A percentile compares a stretch with the other conserved stretches of the same genome.
Evolutionary conservation across 2,888 invertebrate species (phyloP).

Genomic region (Tetragonula carbonaria): DNA sequence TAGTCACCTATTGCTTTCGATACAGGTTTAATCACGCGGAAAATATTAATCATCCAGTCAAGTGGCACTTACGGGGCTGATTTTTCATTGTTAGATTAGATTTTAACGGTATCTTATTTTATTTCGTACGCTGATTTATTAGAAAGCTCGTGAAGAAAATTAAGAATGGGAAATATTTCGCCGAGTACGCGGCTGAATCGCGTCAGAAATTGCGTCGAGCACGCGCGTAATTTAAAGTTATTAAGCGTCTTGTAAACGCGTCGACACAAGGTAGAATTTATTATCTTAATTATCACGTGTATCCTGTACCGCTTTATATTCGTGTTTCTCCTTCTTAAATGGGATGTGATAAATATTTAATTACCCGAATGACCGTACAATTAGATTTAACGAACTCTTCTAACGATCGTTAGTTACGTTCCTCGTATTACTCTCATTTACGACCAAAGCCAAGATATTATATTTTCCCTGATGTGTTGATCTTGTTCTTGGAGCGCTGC

Average conservation of each 20-base stretch:
- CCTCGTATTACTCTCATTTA: conserved; percentile 28
- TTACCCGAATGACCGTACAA: neutral
- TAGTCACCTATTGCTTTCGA: neutral
- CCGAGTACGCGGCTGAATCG: neutral
- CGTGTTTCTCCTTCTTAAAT: neutral
- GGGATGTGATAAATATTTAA: neutral
- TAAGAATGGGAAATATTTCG: fast-evolving
- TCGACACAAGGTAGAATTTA: neutral
- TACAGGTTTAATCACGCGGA: neutral
- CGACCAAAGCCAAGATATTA: conserved; percentile 27
- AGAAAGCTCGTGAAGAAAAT: neutral
- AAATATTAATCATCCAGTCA: neutral
- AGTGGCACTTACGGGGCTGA: neutral
- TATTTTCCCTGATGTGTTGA: neutral
- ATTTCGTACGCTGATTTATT: neutral
- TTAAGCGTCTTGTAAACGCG: neutral
- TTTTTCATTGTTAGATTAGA: neutral
- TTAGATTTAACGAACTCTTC: neutral
- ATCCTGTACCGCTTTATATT: neutral
- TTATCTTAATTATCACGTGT: neutral
- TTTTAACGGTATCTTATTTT: neutral
- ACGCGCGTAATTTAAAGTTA: neutral
- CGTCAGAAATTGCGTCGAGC: neutral
- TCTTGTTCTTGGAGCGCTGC: neutral
- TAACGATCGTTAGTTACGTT: neutral